Evolutionary conservation across 1,140 invertebrate genomes (phyloP).

Genomic region (Macrocentrus cingulum): DNA sequence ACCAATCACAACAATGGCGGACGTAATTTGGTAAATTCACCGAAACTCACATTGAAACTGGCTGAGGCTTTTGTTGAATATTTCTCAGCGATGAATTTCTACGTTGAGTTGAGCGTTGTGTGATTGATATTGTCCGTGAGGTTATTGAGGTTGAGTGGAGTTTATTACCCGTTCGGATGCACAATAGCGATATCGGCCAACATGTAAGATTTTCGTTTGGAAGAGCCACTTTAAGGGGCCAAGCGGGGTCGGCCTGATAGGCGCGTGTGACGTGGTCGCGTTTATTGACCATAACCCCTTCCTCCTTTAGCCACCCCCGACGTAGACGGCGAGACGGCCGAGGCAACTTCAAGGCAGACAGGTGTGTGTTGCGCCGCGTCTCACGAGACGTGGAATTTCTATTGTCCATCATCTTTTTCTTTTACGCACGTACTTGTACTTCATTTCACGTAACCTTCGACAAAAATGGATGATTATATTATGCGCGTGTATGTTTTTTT

Average conservation of each 20-base stretch:
- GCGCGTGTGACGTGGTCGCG: constrained; percentile 56
- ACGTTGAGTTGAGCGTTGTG: neutral
- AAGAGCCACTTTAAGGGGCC: constrained; percentile 51
- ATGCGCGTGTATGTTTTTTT: too few relatives aligned
- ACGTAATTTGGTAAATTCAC: constrained; percentile 43
- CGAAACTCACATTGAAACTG: constrained; percentile 33
- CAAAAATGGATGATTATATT: too few relatives aligned
- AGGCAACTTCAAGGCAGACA: constrained; percentile 39
- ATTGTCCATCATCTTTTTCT: constrained; percentile 26
- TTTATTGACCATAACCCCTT: constrained; percentile 61
- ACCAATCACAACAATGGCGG: constrained; percentile 55
- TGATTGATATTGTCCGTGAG: constrained; percentile 7
- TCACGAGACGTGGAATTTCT: constrained; percentile 32
- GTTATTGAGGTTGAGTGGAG: neutral
- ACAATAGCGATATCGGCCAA: constrained; percentile 45
- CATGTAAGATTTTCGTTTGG: constrained; percentile 53
- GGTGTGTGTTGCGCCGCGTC: constrained; percentile 35
- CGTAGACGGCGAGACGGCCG: constrained; percentile 23
- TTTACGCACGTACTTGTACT: neutral
- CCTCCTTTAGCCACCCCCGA: constrained; percentile 40
- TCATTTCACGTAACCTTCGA: too few relatives aligned
- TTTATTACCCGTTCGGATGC: constrained; percentile 31
- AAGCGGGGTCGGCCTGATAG: constrained; percentile 52
- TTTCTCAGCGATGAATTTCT: neutral
- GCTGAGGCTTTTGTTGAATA: neutral